A percentile compares a stretch with the other conserved stretches of the same genome.
Conservation (phyloP, 1,140 invertebrate species). For the Pseudomyrmex sp. region DNA sequence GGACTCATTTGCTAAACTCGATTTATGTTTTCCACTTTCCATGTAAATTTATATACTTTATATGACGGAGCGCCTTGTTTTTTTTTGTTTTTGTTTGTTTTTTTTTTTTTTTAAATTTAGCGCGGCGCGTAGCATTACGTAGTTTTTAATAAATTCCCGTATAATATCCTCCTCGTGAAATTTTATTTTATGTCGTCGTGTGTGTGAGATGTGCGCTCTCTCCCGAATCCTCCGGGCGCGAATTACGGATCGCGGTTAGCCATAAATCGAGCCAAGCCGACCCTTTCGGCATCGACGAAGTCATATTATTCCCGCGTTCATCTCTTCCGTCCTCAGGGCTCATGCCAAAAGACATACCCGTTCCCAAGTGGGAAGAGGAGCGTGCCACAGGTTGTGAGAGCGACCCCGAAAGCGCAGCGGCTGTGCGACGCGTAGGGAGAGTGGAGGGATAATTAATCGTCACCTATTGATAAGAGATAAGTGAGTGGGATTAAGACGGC, state of each 20-base stretch:
- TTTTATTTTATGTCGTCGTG: slow-evolving; percentile 17
- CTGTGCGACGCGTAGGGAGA: slow-evolving; percentile 19
- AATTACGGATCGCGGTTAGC: slow-evolving; percentile 27
- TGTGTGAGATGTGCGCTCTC: not conserved
- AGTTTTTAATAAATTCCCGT: slow-evolving; percentile 36
- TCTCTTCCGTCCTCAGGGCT: slow-evolving; percentile 26
- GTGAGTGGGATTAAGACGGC: slow-evolving; percentile 71
- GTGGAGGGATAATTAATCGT: slow-evolving; percentile 79
- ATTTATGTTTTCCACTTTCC: slow-evolving; percentile 41
- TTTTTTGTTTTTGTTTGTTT: too few species aligned
- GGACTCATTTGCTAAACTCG: slow-evolving; percentile 40
- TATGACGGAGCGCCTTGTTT: not conserved
- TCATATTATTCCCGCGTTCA: slow-evolving; percentile 44
- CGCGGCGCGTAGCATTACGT: not conserved
- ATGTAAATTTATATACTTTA: not conserved
- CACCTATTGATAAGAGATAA: slow-evolving; percentile 80
- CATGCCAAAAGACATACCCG: slow-evolving; percentile 46
- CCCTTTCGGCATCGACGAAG: slow-evolving; percentile 38
- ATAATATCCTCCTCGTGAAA: not conserved
- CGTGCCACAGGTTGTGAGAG: slow-evolving; percentile 57
- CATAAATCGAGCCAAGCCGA: slow-evolving; percentile 34
- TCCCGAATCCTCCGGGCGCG: not conserved
- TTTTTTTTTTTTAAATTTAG: slow-evolving; percentile 3
- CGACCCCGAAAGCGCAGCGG: slow-evolving; percentile 44
- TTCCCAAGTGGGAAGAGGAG: slow-evolving; percentile 7